A percentile compares a stretch with the other conserved stretches of the same genome.
phyloP scores from a whole-genome alignment of 2,888 invertebrate genomes.

The Malacosoma neustria region DNA sequence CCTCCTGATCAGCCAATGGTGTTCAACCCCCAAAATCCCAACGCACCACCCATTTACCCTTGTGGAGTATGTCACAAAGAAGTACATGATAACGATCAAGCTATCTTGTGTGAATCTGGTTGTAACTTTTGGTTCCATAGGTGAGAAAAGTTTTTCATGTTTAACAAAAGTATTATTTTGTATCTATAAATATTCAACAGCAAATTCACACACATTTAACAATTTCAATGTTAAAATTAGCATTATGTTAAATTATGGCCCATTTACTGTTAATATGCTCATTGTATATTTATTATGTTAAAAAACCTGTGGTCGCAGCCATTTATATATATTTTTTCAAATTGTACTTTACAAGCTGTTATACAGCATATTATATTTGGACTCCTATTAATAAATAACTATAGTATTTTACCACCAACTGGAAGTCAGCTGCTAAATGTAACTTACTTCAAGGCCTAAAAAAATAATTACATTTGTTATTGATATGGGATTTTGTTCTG shows the following conservation, averaged over 20 bases:
- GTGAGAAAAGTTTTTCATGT: conserved; percentile 53
- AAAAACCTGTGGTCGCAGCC: no score
- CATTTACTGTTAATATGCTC: not conserved
- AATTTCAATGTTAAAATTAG: not conserved
- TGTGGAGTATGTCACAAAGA: conserved; percentile 99
- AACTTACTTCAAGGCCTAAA: no score
- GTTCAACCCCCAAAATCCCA: conserved; percentile 98
- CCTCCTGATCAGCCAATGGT: conserved; percentile 98
- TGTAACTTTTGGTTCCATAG: conserved; percentile 99
- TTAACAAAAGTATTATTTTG: not conserved
- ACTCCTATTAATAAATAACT: no score
- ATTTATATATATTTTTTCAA: no score
- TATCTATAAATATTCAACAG: not conserved
- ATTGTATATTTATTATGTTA: no score
- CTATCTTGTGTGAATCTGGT: conserved; percentile 97
- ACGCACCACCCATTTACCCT: conserved; percentile 98
- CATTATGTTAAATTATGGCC: conserved; percentile 1
- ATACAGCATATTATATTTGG: no score
- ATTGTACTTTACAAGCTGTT: no score
- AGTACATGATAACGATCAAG: conserved; percentile 98
- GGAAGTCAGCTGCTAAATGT: no score
- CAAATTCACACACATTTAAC: not conserved
- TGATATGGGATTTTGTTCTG: no score
- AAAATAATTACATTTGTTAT: no score
- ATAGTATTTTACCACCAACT: no score